These are phyloP conservation scores for Antitype chi DNA, from an alignment of 2,888 invertebrate genomes.

Conservation along the genomic window DNA sequence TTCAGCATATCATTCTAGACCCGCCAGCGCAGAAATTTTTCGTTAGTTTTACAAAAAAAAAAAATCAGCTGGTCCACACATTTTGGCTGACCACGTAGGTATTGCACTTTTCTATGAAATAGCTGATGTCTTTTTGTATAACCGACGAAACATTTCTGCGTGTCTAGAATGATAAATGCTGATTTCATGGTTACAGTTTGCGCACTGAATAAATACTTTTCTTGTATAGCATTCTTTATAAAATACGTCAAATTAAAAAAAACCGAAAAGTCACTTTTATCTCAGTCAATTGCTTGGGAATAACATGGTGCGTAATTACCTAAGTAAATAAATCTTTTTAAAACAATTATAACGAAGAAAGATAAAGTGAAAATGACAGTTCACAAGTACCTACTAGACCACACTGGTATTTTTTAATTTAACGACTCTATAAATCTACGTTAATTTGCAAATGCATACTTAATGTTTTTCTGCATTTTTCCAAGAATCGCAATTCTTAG, in stretches of 20 bases:
- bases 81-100: no score
- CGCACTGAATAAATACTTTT: no score
- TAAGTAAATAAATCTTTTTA: constrained; percentile 17
- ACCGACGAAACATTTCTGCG: no score
- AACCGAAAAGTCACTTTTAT: constrained; percentile 20
- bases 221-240: neutral
- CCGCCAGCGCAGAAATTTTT: no score
- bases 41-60: no score
- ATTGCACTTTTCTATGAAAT: no score
- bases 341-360: constrained; percentile 7
- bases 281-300: constrained; percentile 5
- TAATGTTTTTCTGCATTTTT: constrained; percentile 26
- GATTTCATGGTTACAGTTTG: no score
- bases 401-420: constrained; percentile 22
- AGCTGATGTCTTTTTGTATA: no score
- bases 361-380: constrained; percentile 16
- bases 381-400: neutral
- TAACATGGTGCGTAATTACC: neutral
- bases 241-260: constrained; percentile 28
- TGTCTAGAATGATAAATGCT: no score
- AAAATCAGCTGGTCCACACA: no score
- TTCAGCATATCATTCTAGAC: no score
- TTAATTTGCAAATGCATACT: constrained; percentile 30
- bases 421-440: constrained; percentile 22
- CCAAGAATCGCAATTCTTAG: constrained; percentile 25